A percentile compares a stretch with the other conserved stretches of the same genome.
These are phyloP conservation scores for Barnardius zonarius DNA, from an alignment of 2,113 vertebrate species.

Conservation along the genomic window DNA sequence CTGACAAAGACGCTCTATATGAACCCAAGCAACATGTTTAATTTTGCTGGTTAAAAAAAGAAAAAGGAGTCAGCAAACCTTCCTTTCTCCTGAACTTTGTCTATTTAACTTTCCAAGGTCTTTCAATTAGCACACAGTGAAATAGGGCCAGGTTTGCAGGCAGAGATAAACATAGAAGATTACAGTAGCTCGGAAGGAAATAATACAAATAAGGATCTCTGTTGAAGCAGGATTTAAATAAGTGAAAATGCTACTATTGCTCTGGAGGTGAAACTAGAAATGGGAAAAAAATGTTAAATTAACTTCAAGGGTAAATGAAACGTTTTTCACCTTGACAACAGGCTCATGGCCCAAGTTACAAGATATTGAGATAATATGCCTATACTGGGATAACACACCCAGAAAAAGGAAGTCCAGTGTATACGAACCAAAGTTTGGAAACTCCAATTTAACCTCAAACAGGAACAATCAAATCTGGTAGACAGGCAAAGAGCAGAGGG, in stretches of 20 bases:
- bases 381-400: neutral
- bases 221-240: constrained; percentile 27
- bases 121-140: constrained; percentile 25
- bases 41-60: neutral
- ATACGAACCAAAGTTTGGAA: neutral
- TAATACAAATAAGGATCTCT: constrained; percentile 32
- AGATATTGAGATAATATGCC: neutral
- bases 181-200: neutral
- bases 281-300: neutral
- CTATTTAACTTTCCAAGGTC: neutral
- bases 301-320: neutral
- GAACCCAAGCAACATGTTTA: neutral
- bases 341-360: neutral
- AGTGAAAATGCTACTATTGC: neutral
- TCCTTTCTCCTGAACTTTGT: neutral
- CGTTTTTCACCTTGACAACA: neutral
- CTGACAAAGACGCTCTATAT: neutral
- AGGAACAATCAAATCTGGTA: neutral
- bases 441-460: neutral
- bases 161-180: constrained; percentile 18
- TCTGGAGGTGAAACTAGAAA: neutral
- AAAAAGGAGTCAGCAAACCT: neutral
- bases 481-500: neutral
- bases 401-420: neutral
- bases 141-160: neutral